These are phyloP conservation scores for Pitangus sulphuratus DNA, from an alignment of 2,797 vertebrate species.

Conservation along the genomic window DNA sequence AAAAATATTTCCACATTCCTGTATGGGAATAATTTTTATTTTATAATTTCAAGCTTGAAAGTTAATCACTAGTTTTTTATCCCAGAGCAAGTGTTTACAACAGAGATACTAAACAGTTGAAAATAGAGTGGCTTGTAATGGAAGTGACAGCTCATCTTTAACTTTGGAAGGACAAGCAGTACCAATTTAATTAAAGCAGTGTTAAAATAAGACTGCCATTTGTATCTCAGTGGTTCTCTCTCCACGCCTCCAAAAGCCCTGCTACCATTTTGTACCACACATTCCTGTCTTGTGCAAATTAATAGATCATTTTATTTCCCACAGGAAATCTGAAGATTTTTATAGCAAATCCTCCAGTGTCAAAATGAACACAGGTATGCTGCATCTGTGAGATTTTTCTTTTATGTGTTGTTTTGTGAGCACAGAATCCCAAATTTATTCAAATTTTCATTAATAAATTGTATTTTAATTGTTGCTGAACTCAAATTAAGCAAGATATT, in stretches of 20 bases:
- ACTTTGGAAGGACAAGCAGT: constrained; percentile 36
- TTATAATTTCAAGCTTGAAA: background rate
- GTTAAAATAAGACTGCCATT: constrained; percentile 55
- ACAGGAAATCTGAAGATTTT: constrained; percentile 83
- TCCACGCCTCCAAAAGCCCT: background rate
- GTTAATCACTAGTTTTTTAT: background rate
- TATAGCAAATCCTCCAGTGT: constrained; percentile 80
- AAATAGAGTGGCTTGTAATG: constrained; percentile 23
- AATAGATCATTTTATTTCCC: constrained; percentile 67
- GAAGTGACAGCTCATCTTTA: constrained; percentile 31
- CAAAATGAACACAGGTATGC: constrained; percentile 97
- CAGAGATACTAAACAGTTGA: constrained; percentile 5
- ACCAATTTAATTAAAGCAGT: constrained; percentile 39
- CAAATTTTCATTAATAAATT: background rate
- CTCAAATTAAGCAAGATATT: background rate
- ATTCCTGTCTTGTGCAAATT: constrained; percentile 55
- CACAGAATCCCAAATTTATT: background rate
- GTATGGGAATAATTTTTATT: background rate
- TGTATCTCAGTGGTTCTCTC: constrained; percentile 29
- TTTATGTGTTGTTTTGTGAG: background rate
- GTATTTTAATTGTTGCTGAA: background rate
- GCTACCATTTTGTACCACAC: constrained; percentile 37
- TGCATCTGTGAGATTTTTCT: constrained; percentile 37
- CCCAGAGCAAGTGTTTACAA: constrained; percentile 5
- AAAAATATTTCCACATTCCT: background rate